phyloP scores from a whole-genome alignment of 2,888 invertebrate genomes.

The Phragmatobia fuliginosa region DNA sequence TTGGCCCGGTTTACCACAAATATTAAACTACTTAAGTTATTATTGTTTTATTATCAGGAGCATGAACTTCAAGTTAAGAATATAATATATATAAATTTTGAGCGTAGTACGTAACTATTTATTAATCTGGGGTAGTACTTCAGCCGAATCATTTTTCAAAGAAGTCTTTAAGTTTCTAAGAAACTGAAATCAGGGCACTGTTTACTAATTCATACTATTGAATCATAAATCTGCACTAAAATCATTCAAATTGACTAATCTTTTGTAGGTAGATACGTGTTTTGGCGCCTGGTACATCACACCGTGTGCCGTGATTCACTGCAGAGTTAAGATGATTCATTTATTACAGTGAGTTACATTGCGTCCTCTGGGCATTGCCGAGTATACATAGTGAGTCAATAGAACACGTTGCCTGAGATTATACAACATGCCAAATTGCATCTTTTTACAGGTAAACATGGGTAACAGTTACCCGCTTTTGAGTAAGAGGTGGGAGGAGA shows the following conservation, averaged over 20 bases:
- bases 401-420: slow-evolving; percentile 45
- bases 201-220: slow-evolving; percentile 41
- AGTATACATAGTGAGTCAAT: slow-evolving; percentile 38
- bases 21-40: background rate
- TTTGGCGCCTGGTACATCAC: slow-evolving; percentile 29
- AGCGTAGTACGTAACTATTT: too few species aligned
- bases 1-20: background rate
- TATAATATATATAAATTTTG: background rate
- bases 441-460: slow-evolving; percentile 36
- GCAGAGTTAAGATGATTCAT: slow-evolving; percentile 44
- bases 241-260: slow-evolving; percentile 41
- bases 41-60: background rate
- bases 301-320: slow-evolving; percentile 40
- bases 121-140: too few species aligned
- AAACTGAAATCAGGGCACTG: slow-evolving; percentile 25
- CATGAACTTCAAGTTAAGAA: background rate
- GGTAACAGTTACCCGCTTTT: slow-evolving; percentile 73
- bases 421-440: slow-evolving; percentile 22
- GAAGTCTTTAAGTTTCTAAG: slow-evolving; percentile 25
- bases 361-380: slow-evolving; percentile 24
- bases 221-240: slow-evolving; percentile 36
- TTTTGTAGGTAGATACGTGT: slow-evolving; percentile 24
- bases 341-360: slow-evolving; percentile 42
- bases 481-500: slow-evolving; percentile 51
- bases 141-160: slow-evolving; percentile 18